Base-by-base conservation (phyloP, 2,888 invertebrate genomes). In the Seira ritae region DNA sequence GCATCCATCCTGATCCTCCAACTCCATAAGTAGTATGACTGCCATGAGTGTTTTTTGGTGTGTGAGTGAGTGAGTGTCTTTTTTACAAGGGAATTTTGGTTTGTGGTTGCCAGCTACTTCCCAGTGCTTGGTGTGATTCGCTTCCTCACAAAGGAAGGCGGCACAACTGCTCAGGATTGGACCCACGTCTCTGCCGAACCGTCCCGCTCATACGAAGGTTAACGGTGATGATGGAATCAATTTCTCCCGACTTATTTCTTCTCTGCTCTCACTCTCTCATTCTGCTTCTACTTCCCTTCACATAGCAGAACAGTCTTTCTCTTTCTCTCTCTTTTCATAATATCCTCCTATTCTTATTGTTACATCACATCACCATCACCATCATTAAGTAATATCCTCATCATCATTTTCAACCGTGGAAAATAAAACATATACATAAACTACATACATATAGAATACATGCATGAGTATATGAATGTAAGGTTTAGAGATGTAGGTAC, bases 141-240 rank as follows among this genome's bases (percentile, higher is more conserved):
- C 83, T 62, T 78, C 74, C 74, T 69, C 74, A 78, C 83, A 62
- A 22, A 78, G 74, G 83, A 78, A 83, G 83, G 83, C 83, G 83
- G 83, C 83, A 69, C 73, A 55, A 83, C 20, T 69, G 83, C 78
- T 83, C 78, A 78, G 78, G 83, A 83, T 83, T 83, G 83, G 83
- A 31, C 73, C 73, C 65, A 83, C 83, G 55, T 73, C n/a, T 71
- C 67, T 77, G 73, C 82, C 79, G 86, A 84, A 86, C 76, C 80
- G 84, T 85, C 84, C 85, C 85, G 85, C 84, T 83, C 72, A 67
- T 42, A 85, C 87, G 86, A 84, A 85, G 84, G 81, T 72, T 84
- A 80, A 82, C 86, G 86, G 84, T 80, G 76, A 82, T 83, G 84
- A 83, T 83, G 84, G 85, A 88, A 88, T 88, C 86, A 87, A 88